phyloP scores from a whole-genome alignment of 2,888 invertebrate genomes.

The Diarsia rubi region DNA sequence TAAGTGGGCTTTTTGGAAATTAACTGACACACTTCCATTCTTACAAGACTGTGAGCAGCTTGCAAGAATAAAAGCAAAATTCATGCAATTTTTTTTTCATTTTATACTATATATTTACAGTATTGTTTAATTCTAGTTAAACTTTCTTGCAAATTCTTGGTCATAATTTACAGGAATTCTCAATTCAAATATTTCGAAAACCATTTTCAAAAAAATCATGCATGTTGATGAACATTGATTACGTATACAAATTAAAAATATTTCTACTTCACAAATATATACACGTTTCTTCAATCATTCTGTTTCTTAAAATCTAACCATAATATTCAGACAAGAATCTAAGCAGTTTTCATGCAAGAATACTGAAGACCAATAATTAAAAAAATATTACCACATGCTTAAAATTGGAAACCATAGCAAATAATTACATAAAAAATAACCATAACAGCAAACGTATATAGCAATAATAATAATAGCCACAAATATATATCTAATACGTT shows the following conservation, averaged over 20 bases:
- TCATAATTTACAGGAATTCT: conserved; percentile 16
- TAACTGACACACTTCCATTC: neutral
- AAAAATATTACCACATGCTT: conserved; percentile 55
- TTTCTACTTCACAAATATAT: conserved; percentile 26
- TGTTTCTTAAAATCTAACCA: neutral
- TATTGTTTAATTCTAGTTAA: neutral
- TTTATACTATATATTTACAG: conserved; percentile 4
- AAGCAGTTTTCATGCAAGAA: conserved; percentile 59
- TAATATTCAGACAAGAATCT: conserved; percentile 39
- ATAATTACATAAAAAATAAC: conserved; percentile 48
- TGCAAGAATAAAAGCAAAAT: conserved; percentile 55
- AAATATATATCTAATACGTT: conserved; percentile 69
- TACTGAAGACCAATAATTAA: conserved; percentile 19
- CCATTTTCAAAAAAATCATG: conserved; percentile 16
- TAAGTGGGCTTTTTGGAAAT: too few relatives aligned
- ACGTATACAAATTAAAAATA: neutral
- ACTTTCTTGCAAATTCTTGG: neutral
- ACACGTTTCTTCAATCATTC: conserved; percentile 17
- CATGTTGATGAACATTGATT: conserved; percentile 10
- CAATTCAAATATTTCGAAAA: neutral
- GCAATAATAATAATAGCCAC: conserved; percentile 68
- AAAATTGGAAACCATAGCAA: conserved; percentile 46
- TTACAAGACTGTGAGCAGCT: neutral
- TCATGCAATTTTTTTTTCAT: neutral
- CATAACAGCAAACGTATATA: conserved; percentile 72